Conservation (phyloP, 2,888 invertebrate species). For the Melinopterus prodromus region DNA sequence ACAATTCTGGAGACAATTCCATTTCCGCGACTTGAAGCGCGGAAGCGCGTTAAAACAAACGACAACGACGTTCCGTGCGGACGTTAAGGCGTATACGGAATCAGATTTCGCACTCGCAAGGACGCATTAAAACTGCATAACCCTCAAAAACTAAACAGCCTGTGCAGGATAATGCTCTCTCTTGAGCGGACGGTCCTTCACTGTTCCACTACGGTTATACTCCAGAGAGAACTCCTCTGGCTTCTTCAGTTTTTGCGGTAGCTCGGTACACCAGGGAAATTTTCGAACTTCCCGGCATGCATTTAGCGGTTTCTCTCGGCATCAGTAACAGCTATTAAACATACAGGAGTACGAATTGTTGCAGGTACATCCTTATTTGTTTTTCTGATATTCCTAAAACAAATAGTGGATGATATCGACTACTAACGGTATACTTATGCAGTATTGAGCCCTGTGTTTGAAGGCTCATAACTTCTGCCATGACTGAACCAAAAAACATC, state of each 20-base stretch:
- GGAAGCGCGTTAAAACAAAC: neutral
- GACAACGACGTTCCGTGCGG: neutral
- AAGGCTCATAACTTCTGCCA: too few species aligned
- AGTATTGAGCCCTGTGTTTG: too few species aligned
- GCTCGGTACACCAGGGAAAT: slow-evolving; percentile 46
- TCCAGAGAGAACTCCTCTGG: neutral
- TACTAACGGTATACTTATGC: too few species aligned
- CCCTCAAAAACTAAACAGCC: slow-evolving; percentile 58
- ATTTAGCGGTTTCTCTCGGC: slow-evolving; percentile 35
- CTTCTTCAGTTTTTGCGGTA: neutral
- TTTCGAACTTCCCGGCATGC: slow-evolving; percentile 42
- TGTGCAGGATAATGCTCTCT: slow-evolving; percentile 55
- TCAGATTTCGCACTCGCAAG: slow-evolving; percentile 47
- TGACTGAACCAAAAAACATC: too few species aligned
- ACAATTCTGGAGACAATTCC: neutral
- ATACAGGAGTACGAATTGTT: neutral
- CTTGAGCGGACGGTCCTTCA: neutral
- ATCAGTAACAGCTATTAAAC: neutral
- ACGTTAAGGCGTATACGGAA: slow-evolving; percentile 42
- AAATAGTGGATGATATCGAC: too few species aligned
- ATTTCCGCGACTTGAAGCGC: neutral
- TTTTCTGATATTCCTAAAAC: neutral
- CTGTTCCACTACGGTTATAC: neutral
- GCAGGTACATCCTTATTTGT: neutral
- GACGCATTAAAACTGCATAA: slow-evolving; percentile 58